Percentiles rank a stretch among this genome's conserved stretches.
These are phyloP conservation scores for Eustalomyia histrio DNA, from an alignment of 2,888 invertebrate species.

Conservation along the genomic window DNA sequence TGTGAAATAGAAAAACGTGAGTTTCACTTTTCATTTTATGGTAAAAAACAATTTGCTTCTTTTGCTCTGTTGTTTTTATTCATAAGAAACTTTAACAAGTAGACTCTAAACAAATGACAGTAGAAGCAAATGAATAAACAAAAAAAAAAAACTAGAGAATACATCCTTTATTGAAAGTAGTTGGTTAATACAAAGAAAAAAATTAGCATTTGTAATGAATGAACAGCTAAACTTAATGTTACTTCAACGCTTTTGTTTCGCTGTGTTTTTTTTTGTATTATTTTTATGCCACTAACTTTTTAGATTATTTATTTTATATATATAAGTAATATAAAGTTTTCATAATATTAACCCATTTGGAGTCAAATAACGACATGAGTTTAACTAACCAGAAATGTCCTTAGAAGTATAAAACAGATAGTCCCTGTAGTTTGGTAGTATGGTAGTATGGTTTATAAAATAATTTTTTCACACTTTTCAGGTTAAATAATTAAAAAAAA, in stretches of 20 bases:
- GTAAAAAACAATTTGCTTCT: constrained; percentile 66
- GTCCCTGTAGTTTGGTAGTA: too few species aligned
- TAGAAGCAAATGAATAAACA: constrained; percentile 8
- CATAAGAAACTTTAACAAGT: constrained; percentile 56
- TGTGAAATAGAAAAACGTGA: constrained; percentile 66
- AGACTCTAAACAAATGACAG: constrained; percentile 46
- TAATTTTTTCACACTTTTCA: too few species aligned
- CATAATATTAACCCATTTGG: constrained; percentile 44
- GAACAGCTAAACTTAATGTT: constrained; percentile 59
- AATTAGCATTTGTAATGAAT: constrained; percentile 65
- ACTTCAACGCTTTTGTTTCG: constrained; percentile 59
- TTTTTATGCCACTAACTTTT: constrained; percentile 41
- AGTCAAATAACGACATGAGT: not conserved
- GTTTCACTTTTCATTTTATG: constrained; percentile 66
- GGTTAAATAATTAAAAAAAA: too few species aligned
- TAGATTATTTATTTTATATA: not conserved
- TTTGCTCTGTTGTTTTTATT: constrained; percentile 49
- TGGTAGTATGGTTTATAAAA: too few species aligned
- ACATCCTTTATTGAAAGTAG: constrained; percentile 63
- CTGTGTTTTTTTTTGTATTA: constrained; percentile 27
- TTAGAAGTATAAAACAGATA: too few species aligned
- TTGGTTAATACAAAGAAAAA: constrained; percentile 33
- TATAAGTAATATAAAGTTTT: constrained; percentile 7
- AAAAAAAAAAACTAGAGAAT: constrained; percentile 47
- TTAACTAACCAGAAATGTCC: too few species aligned